phyloP scores from a whole-genome alignment of 2,888 invertebrate genomes.

The Crematogaster levior region DNA sequence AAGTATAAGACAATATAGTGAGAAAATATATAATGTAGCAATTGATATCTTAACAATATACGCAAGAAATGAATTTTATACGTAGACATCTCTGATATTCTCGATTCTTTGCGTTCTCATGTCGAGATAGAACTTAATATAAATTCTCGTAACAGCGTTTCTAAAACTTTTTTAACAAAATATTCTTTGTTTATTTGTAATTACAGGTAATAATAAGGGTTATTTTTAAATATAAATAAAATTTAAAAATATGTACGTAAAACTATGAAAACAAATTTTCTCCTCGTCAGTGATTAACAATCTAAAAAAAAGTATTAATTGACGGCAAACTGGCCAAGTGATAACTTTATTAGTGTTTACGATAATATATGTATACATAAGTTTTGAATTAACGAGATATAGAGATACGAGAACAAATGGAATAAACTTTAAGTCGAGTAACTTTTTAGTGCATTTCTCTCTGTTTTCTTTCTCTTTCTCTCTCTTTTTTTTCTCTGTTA shows the following conservation, averaged over 20 bases:
- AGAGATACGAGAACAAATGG: background rate
- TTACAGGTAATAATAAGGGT: background rate
- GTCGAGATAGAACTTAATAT: background rate
- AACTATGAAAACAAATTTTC: no score
- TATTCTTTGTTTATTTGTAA: background rate
- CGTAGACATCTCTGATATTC: background rate
- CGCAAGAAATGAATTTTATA: slow-evolving; percentile 30
- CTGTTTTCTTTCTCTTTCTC: background rate
- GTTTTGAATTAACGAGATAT: background rate
- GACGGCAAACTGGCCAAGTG: no score
- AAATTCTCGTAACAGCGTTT: background rate
- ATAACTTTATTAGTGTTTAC: no score
- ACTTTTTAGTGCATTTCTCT: background rate
- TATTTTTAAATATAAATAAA: background rate
- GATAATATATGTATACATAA: no score
- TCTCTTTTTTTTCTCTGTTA: background rate
- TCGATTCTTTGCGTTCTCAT: background rate
- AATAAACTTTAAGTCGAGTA: background rate
- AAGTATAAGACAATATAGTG: background rate
- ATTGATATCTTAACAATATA: background rate
- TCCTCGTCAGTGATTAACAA: no score
- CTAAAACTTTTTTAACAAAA: background rate
- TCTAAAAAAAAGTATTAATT: no score
- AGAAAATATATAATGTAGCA: slow-evolving; percentile 18
- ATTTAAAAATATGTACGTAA: no score